Percentiles rank a stretch among this genome's conserved stretches.
phyloP scores from a whole-genome alignment of 2,797 vertebrate species.

The Loris lydekkerianus region DNA sequence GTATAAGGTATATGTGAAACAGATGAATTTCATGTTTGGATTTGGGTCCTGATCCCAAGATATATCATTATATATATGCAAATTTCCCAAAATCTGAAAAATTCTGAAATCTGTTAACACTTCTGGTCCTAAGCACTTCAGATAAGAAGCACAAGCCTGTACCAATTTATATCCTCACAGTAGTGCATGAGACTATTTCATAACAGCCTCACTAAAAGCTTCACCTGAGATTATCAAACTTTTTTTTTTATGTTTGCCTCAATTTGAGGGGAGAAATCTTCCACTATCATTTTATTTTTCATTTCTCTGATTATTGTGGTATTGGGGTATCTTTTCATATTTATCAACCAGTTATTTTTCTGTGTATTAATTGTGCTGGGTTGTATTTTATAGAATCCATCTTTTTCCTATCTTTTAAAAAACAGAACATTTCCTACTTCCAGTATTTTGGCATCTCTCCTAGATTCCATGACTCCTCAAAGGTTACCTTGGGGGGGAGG shows the following conservation, averaged over 20 bases:
- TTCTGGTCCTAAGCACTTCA: not conserved
- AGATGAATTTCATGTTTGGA: not conserved
- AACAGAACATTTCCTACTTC: not conserved
- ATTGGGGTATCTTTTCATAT: not conserved
- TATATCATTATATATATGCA: not conserved
- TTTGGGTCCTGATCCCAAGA: not conserved
- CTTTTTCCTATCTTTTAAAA: not conserved
- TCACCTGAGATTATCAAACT: not conserved
- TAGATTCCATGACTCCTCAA: not conserved
- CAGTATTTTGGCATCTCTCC: not conserved
- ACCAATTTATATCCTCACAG: not conserved
- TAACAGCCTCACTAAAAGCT: not conserved
- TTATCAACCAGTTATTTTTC: slow-evolving; percentile 35
- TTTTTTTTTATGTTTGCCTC: not conserved
- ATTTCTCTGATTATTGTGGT: not conserved
- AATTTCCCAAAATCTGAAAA: not conserved
- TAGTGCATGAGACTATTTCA: not conserved
- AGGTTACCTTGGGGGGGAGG: not conserved
- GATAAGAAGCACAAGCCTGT: not conserved
- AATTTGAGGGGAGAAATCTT: not conserved
- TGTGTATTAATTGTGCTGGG: not conserved
- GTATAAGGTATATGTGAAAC: not conserved
- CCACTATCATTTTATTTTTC: not conserved
- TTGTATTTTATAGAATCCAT: not conserved
- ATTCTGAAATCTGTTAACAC: not conserved